Base-by-base conservation (phyloP, 2,113 vertebrate species). In the Seriola rivoliana region DNA sequence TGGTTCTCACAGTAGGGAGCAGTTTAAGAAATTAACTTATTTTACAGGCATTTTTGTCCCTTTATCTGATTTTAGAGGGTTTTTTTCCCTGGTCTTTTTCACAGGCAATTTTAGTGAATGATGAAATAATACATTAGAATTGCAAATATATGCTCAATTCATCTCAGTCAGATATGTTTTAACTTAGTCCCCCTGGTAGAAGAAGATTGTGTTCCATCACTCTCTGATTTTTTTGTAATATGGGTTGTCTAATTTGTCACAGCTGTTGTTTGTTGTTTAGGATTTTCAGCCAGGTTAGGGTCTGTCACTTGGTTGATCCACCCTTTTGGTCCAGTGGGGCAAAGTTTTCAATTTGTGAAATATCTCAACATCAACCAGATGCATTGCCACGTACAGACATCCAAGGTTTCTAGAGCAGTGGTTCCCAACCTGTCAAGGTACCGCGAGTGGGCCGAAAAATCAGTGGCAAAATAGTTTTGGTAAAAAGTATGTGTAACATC, bases 21-120 rank as follows among this genome's bases (percentile, higher is more conserved):
- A 66, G 55, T 34, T 78, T 72, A 77, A 80, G 58, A 75, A 84
- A 80, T 75, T 17, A 72, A 67, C 48, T 54, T 44, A 29, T 76
- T 75, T 42, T 42, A 55, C 7, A 38, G 68, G 59, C 10, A 52
- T 78, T 84, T 87, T 77, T 73, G 54, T 59, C 44, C 57, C 4
- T 76, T 78, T 78, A 74, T 85, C 74, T 36, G 67, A 78, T 75
- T 75, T 73, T 36, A 19, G 17, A 34, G 36, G 4, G 16, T 50
- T 57, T 25, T 55, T 78, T 69, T 66, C 50, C 7, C 5, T 48
- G 66, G 19, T 21, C 1, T 46, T 81, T 84, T 77, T 66, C 46
- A 32, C 57, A 4, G 48, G 32, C 73, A 66, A 16, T 66, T 76
- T 71, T 66, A 65, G 54, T 54, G 16, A 71, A 69, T 69, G 50